Evolutionary conservation across 2,113 vertebrate species (phyloP).

Genomic region (Xenotilapia leptura): DNA sequence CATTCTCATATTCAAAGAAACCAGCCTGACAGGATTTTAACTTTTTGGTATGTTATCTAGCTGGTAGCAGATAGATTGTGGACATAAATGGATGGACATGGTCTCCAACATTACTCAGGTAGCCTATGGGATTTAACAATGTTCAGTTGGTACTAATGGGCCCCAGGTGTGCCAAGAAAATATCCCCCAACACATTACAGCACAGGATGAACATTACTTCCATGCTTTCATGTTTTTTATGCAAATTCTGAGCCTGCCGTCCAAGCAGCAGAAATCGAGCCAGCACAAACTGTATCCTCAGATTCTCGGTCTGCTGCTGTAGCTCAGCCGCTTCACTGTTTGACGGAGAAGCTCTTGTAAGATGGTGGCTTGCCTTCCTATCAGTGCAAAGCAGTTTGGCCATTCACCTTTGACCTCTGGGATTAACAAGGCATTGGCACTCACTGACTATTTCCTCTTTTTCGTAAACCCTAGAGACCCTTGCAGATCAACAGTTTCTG

Average conservation of each 20-base stretch:
- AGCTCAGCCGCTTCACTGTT: neutral
- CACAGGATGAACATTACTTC: neutral
- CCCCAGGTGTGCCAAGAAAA: neutral
- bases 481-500: neutral
- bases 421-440: neutral
- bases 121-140: neutral
- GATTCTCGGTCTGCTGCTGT: fast-evolving
- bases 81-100: neutral
- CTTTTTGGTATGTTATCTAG: neutral
- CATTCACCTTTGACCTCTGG: neutral
- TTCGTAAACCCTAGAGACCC: neutral
- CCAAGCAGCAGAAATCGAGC: neutral
- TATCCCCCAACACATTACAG: neutral
- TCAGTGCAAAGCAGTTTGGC: neutral
- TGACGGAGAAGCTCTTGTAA: neutral
- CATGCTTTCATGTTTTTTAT: neutral
- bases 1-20: neutral
- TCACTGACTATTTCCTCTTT: neutral
- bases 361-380: neutral
- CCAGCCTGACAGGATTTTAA: neutral
- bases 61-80: neutral
- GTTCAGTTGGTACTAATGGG: neutral
- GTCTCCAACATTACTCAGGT: neutral
- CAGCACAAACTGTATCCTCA: neutral
- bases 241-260: neutral